Evolutionary conservation across 2,888 invertebrate species (phyloP), one percentile per base, ranked within the genome.

Genomic region (Agrochola lota): DNA sequence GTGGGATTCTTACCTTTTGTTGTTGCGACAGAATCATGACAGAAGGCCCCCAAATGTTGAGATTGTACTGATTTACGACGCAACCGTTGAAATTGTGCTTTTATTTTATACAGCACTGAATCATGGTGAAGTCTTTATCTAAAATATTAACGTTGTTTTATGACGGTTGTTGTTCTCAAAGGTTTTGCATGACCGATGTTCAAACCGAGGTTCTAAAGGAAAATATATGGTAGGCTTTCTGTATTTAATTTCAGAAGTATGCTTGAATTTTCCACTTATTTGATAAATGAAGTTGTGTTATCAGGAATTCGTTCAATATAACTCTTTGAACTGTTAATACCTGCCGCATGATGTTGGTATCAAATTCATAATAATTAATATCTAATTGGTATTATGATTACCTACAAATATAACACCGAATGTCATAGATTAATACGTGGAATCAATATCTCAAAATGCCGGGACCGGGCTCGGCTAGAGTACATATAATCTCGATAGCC

Each of bases 1-100:
- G 88, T 80, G 89, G 90, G 89, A 91, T 90, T 91, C 92, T 92
- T 91, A 91, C 93, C 94, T 94, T 92, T 94, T 94, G 94, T 94
- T 93, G 89, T 89, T 81, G 85, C 86, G 90, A 91, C 92, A 90
- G 89, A 89, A 87, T 85, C 92, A 90, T 91, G 93, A 92, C 92
- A 92, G 90, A 93, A 92, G 89, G 91, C 71, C 87, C 87, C 89
- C 88, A 85, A 89, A 88, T 90, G 89, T 84, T 88, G 87, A 91
- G 91, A 92, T 93, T 91, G 91, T 90, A 85, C 91, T 91, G 91
- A 94, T 93, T 94, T 93, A 93, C 89, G 91, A 90, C 89, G 76
- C 80, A 87, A 81, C 90, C 89, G 85, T 83, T 86, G 87, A 91
- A 93, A 93, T 92, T 91, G 91, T 90, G 86, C 88, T 90, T 90